Percentiles rank a stretch among this genome's conserved stretches.
Evolutionary conservation across 2,113 vertebrate genomes (phyloP).

Genomic region (Pteronura brasiliensis): DNA sequence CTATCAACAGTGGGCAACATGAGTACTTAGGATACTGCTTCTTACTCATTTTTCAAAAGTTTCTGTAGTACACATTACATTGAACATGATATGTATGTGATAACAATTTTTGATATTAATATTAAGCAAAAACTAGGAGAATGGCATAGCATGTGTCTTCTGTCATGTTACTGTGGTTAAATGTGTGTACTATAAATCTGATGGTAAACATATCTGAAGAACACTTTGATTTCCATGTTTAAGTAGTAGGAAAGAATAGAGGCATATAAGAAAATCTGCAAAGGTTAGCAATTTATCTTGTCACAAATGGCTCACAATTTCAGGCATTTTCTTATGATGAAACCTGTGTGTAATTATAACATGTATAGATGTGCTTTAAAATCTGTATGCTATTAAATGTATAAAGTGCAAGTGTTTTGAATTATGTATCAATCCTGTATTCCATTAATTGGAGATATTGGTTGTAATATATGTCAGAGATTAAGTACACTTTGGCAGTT

Average conservation of each 20-base stretch:
- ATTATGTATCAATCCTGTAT: constrained; percentile 64
- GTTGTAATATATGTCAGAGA: constrained; percentile 71
- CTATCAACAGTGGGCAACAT: background rate
- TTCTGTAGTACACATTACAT: background rate
- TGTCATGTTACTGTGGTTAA: background rate
- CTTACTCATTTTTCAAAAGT: background rate
- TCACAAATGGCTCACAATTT: constrained; percentile 50
- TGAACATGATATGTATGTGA: background rate
- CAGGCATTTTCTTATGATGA: constrained; percentile 62
- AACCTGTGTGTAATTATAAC: constrained; percentile 11
- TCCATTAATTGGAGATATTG: constrained; percentile 66
- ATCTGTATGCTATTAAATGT: constrained; percentile 66
- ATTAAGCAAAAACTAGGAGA: background rate
- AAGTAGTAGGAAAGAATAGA: background rate
- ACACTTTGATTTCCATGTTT: constrained; percentile 47
- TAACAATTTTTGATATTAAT: background rate
- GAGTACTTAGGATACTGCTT: background rate
- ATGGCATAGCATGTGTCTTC: background rate
- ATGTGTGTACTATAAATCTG: background rate
- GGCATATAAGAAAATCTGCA: background rate
- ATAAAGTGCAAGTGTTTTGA: constrained; percentile 61
- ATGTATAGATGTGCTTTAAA: background rate
- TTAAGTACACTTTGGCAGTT: constrained; percentile 49
- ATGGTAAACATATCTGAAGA: background rate
- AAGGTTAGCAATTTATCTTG: background rate